Conservation (phyloP, 2,113 vertebrate genomes). For the human (Homo sapiens) region GRCh38 chr4:17131501-17132000, state of each 20-base stretch:
- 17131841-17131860: not conserved
- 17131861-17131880: not conserved
- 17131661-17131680: not conserved
- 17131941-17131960: not conserved
- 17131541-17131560: not conserved
- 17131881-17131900: not conserved
- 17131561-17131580: not conserved
- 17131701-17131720: not conserved
- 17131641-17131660: not conserved
- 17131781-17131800: no score
- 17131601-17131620: not conserved
- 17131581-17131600: not conserved
- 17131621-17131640: no score
- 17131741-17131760: not conserved
- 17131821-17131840: not conserved
- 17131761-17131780: not conserved
- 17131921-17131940: not conserved
- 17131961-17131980: not conserved
- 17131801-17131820: no score
- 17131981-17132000: fast-evolving
- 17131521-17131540: not conserved
- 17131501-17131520: not conserved
- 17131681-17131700: not conserved
- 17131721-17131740: no score
- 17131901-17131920: not conserved